Percentiles rank a stretch among this genome's conserved stretches.
Conservation (phyloP, 2,797 vertebrate species). For the Setipinna tenuifilis region DNA sequence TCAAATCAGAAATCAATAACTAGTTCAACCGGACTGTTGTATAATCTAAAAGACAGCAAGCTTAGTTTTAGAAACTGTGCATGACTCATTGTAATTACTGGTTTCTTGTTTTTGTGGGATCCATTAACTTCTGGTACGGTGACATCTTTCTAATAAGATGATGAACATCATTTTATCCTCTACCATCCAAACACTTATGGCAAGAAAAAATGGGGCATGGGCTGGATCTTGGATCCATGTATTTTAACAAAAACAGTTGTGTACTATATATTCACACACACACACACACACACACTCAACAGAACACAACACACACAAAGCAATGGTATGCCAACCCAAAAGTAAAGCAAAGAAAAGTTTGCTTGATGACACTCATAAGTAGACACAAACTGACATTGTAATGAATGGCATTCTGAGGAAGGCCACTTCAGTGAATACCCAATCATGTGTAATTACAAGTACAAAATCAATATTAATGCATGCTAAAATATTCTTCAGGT, state of each 20-base stretch:
- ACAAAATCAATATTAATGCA: constrained; percentile 1
- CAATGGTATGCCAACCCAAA: background rate
- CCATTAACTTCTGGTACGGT: too few relatives aligned
- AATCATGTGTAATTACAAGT: background rate
- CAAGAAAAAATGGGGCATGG: background rate
- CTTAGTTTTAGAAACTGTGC: too few relatives aligned
- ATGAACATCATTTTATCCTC: background rate
- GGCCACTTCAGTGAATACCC: background rate
- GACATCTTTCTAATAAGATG: background rate
- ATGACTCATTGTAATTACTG: too few relatives aligned
- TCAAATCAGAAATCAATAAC: too few relatives aligned
- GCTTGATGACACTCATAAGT: background rate
- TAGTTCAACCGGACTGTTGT: too few relatives aligned
- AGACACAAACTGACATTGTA: background rate
- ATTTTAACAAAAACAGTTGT: background rate
- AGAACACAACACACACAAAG: background rate
- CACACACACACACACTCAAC: too few relatives aligned
- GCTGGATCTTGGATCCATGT: background rate
- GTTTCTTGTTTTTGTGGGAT: too few relatives aligned
- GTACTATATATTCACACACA: background rate
- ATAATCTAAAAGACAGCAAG: too few relatives aligned
- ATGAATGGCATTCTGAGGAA: background rate
- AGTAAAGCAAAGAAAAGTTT: background rate
- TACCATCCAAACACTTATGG: background rate
- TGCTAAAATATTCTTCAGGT: constrained; percentile 5